These are phyloP conservation scores for Propithecus perrieri DNA, from an alignment of 2,797 vertebrate species.

Conservation along the genomic window DNA sequence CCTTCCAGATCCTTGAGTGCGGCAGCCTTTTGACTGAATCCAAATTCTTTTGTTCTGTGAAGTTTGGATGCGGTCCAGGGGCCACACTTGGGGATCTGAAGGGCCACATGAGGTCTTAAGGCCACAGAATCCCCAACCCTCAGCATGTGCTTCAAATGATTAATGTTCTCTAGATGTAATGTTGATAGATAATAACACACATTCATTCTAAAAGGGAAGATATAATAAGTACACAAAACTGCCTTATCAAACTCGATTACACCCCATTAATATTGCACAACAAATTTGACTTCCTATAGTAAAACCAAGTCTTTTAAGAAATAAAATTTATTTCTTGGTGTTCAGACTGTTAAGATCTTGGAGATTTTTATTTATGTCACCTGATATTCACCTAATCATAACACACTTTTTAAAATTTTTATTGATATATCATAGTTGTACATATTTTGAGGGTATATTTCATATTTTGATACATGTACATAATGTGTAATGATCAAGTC, in stretches of 20 bases:
- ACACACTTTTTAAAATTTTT: background rate
- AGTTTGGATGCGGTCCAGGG: too few species aligned
- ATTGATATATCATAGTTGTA: background rate
- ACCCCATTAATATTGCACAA: background rate
- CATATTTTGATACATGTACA: background rate
- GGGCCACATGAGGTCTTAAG: too few species aligned
- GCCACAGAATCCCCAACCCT: background rate
- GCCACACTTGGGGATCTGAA: too few species aligned
- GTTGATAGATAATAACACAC: slow-evolving; percentile 42
- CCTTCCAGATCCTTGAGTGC: too few species aligned
- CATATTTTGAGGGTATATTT: background rate
- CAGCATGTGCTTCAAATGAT: slow-evolving; percentile 40
- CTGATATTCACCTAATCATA: background rate
- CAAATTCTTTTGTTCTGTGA: too few species aligned
- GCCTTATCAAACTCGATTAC: background rate
- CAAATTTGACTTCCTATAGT: background rate
- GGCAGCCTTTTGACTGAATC: too few species aligned
- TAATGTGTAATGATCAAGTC: background rate
- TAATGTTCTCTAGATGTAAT: slow-evolving; percentile 69
- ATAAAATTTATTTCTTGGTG: background rate
- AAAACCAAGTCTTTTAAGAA: slow-evolving; percentile 47
- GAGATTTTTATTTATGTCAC: background rate
- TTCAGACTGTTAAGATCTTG: background rate
- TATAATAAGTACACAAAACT: slow-evolving; percentile 22
- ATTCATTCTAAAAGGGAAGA: slow-evolving; percentile 60